phyloP scores from a whole-genome alignment of 2,113 vertebrate species.

The Gorsachius goisagi region DNA sequence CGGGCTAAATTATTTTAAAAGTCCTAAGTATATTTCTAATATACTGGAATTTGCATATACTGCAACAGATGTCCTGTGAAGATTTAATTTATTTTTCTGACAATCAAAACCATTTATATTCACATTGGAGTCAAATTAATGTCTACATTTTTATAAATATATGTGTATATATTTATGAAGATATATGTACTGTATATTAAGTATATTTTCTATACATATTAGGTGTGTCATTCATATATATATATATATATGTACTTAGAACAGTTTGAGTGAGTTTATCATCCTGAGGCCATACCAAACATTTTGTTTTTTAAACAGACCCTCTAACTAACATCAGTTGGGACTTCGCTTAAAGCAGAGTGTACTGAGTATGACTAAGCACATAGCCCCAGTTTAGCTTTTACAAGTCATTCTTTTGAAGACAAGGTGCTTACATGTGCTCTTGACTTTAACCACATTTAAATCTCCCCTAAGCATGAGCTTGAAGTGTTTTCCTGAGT shows the following conservation, averaged over 20 bases:
- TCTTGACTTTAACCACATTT: conserved; percentile 17
- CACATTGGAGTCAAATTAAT: not conserved
- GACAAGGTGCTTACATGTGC: not conserved
- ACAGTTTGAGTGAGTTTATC: not conserved
- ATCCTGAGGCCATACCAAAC: not conserved
- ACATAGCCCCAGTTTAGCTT: not conserved
- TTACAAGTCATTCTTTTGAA: not conserved
- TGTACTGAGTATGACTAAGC: not conserved
- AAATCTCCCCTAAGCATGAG: not conserved
- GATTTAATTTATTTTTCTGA: not conserved
- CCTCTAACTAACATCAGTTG: not conserved
- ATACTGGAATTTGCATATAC: not conserved
- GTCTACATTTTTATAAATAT: not conserved
- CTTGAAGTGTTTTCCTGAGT: not conserved
- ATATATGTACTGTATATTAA: not conserved
- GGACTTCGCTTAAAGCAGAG: not conserved
- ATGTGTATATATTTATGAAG: not conserved
- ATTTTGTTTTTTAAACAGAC: not conserved
- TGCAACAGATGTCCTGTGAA: not conserved
- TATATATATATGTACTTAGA: not conserved
- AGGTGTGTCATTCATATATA: not conserved
- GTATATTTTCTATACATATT: not conserved
- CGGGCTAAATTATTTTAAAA: not conserved
- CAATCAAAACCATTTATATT: not conserved
- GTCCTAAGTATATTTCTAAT: not conserved